These are phyloP conservation scores for Dufourea novaeangliae DNA, from an alignment of 1,140 invertebrate species.

Conservation along the genomic window DNA sequence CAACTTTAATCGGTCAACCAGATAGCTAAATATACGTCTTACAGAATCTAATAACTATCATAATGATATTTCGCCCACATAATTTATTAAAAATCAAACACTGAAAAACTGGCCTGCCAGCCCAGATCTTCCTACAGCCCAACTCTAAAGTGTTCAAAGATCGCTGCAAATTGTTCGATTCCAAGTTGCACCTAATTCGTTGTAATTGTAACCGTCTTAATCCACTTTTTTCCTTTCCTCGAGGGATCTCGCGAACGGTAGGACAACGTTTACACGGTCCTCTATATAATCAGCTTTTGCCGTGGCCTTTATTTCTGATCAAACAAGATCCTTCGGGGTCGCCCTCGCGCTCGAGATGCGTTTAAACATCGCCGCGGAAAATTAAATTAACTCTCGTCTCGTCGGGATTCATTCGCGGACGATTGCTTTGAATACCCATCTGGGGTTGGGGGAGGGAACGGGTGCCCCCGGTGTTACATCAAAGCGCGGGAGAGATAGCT, in stretches of 20 bases:
- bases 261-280: neutral
- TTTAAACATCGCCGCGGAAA: constrained; percentile 29
- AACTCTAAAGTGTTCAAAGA: no score
- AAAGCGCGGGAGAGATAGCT: constrained; percentile 10
- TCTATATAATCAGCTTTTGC: neutral
- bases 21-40: no score
- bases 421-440: constrained; percentile 28
- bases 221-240: neutral
- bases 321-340: constrained; percentile 4
- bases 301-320: constrained; percentile 1
- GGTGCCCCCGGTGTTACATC: neutral
- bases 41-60: no score
- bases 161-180: neutral
- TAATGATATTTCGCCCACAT: no score
- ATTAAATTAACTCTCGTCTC: constrained; percentile 37
- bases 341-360: neutral
- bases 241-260: neutral
- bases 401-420: constrained; percentile 15
- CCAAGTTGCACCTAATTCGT: neutral
- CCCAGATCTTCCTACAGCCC: no score
- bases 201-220: neutral
- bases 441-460: neutral
- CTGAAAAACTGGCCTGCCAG: no score
- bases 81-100: no score
- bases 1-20: no score